Conservation (phyloP, 1,140 invertebrate species). For the Drosophila subobscura region DNA sequence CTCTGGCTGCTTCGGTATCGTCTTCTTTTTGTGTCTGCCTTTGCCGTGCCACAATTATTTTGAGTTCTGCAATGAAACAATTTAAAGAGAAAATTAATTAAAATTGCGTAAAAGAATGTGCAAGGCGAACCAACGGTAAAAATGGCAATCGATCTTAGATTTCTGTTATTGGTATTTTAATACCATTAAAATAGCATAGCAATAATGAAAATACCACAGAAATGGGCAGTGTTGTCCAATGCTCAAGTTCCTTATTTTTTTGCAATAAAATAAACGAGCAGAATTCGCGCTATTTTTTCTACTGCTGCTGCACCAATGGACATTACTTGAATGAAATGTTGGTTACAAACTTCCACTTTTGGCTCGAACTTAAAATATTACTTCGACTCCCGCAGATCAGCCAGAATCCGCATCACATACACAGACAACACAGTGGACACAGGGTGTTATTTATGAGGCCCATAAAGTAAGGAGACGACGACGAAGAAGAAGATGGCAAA, state of each 20-base stretch:
- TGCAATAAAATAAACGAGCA: background rate
- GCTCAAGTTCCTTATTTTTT: no score
- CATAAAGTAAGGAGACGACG: slow-evolving; percentile 59
- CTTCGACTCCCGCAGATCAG: slow-evolving; percentile 25
- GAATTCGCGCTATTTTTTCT: background rate
- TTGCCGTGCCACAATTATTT: background rate
- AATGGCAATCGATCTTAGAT: no score
- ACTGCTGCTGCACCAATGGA: slow-evolving; percentile 17
- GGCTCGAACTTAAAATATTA: slow-evolving; percentile 45
- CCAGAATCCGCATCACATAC: slow-evolving; percentile 9
- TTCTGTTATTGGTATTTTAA: no score
- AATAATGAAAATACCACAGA: no score
- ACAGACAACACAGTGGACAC: slow-evolving; percentile 29
- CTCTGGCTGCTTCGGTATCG: slow-evolving; percentile 1
- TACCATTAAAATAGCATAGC: no score
- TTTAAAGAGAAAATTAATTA: slow-evolving; percentile 9
- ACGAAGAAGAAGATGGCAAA: slow-evolving; percentile 60
- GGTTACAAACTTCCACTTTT: slow-evolving; percentile 16
- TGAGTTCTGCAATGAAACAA: slow-evolving; percentile 42
- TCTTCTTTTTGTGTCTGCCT: background rate
- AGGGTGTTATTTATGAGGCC: slow-evolving; percentile 73
- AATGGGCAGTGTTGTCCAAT: no score
- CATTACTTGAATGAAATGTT: slow-evolving; percentile 51
- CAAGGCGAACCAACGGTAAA: no score
- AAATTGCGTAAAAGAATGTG: no score